Evolutionary conservation across 1,140 invertebrate species (phyloP), one percentile per base, ranked within the genome.

Genomic region (Prorops nasuta): DNA sequence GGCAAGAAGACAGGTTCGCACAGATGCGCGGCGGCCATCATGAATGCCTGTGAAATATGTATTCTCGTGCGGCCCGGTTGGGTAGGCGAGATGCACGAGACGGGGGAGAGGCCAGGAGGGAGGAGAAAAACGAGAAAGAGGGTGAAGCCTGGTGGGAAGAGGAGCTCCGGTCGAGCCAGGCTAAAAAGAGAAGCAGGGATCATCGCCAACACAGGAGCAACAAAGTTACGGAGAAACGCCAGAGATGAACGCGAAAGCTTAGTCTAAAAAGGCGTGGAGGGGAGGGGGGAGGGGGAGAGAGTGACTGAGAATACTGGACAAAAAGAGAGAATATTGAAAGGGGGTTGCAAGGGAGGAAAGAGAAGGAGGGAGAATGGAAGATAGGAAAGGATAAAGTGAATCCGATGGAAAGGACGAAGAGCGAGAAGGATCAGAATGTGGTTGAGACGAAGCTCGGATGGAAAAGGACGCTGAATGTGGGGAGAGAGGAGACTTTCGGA

Each of bases 21-120:
- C 72, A 76, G 73, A 75, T 76, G 74, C 67, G 69, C 68, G 75
- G 69, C 76, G 73, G 74, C 76, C 76, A 78, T 78, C 76, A 78
- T 77, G 76, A 76, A 77, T 76, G 73, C 67, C 72, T 68, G 76
- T 78, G 71, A 78, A 77, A 77, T 78, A 78, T 78, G 76, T 78
- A 77, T 76, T 78, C 67, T 64, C 61, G 59, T 57, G 65, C 49
- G 56, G 62, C 53, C 54, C 54, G 55, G 57, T 51, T 50, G 55
- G 55, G 60, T 51, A 20, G 44, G 44, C n/a, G n/a, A n/a, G n/a
- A n/a, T n/a, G n/a, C n/a, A 51, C 50, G 54, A 59, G 53, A 22
- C 43, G 53, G 44, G 58, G 36, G 45, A 48, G 50, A 52, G 53
- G 59, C 50, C 21, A 41, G 44, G 56, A 46, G 53, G 49, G 55